Evolutionary conservation across 1,140 invertebrate species (phyloP), one percentile per base, ranked within the genome.

Genomic region (Melitaea cinxia): DNA sequence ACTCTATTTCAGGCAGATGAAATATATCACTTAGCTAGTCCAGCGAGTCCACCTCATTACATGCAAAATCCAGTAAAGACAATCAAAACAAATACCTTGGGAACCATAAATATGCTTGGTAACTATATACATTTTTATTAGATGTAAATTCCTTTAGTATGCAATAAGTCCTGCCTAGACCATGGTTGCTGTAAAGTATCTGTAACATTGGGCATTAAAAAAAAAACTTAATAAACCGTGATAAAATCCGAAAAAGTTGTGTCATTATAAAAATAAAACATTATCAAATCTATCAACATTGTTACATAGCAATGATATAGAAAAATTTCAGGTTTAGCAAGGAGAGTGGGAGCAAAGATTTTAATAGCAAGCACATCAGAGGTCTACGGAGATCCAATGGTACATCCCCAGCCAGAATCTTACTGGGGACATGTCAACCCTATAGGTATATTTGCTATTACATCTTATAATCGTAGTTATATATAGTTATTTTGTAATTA

Each of bases 1-100:
- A 56, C 35, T 33, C n/a, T 39, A 39, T 62, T 90, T 71, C 76
- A 92, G 91, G 97, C 99, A 15, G 99, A 99, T 91, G 97, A 99
- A 92, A 99, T 99, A 82, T 99, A 99, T 91, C 99, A 99, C 91
- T 92, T 99, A 71, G 99, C 99, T 1, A 99, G 98, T 80, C 99
- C 99, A 24, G 99, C 99, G 2, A 99, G 97, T 77, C 99, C 99
- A 45, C 98, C 98, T 1, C 98, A 99, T 92, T 99, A 99, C 82
- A 99, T 99, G 99, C 96, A 97, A 76, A 99, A 99, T 93, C 99
- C 99, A 30, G 98, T 99, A 0, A 99, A 99, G 92, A 99, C 99
- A 15, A 98, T 99, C 60, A 99, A 99, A 90, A 99, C 99, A 1
- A 99, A 99, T 88, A 99, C 98, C 14, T 93, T 99, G 71, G 98